Evolutionary conservation across 2,888 invertebrate genomes (phyloP).

Genomic region (Mimas tiliae): DNA sequence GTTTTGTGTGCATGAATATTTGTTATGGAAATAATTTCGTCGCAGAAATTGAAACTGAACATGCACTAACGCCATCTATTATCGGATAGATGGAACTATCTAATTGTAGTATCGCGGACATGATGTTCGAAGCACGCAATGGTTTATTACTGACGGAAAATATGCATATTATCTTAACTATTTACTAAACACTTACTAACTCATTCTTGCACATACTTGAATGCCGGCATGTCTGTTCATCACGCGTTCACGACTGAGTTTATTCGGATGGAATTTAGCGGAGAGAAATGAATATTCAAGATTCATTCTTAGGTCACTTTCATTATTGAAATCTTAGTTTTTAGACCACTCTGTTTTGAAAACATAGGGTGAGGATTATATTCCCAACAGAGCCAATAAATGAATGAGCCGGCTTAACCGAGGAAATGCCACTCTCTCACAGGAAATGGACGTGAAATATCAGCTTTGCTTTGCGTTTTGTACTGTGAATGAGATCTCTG

Average conservation of each 20-base stretch:
- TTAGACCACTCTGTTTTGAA: too few relatives aligned
- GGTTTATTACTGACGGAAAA: conserved; percentile 17
- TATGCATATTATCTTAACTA: conserved; percentile 6
- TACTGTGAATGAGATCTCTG: too few relatives aligned
- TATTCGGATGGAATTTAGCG: neutral
- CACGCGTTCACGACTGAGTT: neutral
- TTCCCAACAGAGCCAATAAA: too few relatives aligned
- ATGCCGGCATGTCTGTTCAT: neutral
- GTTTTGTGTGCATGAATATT: too few relatives aligned
- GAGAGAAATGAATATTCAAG: neutral
- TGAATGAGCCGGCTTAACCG: too few relatives aligned
- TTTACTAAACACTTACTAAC: conserved; percentile 1
- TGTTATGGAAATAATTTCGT: too few relatives aligned
- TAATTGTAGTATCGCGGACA: conserved; percentile 6
- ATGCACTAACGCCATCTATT: conserved; percentile 46
- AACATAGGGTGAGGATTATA: too few relatives aligned
- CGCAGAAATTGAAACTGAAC: too few relatives aligned
- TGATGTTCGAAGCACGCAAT: neutral
- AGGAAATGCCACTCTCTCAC: too few relatives aligned
- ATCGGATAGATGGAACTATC: conserved; percentile 37
- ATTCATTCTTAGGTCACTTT: neutral
- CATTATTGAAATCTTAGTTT: too few relatives aligned
- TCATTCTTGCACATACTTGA: neutral
- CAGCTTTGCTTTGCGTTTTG: too few relatives aligned
- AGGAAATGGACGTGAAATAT: too few relatives aligned